Percentiles rank a stretch among this genome's conserved stretches.
These are phyloP conservation scores for Apaloderma vittatum DNA, from an alignment of 2,113 vertebrate species.

Conservation along the genomic window DNA sequence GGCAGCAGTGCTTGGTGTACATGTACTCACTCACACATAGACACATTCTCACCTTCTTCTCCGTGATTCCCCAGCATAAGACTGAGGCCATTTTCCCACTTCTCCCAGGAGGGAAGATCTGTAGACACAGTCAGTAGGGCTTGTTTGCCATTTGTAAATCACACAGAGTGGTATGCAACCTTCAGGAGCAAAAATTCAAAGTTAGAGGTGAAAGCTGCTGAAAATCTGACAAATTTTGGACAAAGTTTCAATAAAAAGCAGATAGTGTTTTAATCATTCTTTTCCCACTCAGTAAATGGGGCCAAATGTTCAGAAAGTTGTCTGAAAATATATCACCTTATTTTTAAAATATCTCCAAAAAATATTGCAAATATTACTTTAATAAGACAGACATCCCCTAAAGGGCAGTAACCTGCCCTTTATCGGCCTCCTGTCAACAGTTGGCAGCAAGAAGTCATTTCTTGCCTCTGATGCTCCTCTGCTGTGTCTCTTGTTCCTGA, in stretches of 20 bases:
- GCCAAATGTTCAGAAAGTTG: slow-evolving; percentile 17
- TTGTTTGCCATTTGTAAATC: not conserved
- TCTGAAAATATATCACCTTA: not conserved
- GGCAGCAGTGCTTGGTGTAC: not conserved
- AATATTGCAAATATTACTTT: not conserved
- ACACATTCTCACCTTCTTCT: not conserved
- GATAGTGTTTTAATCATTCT: slow-evolving; percentile 6
- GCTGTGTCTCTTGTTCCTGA: not conserved
- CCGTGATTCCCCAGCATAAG: not conserved
- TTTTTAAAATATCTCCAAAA: not conserved
- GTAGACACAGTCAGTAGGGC: not conserved
- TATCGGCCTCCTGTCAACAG: not conserved
- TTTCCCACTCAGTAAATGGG: not conserved
- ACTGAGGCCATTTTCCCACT: not conserved
- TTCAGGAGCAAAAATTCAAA: not conserved
- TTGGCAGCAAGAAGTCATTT: slow-evolving; percentile 1
- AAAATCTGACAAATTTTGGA: not conserved
- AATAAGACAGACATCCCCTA: not conserved
- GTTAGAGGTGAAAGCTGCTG: not conserved
- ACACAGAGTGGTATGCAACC: not conserved
- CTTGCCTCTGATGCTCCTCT: slow-evolving; percentile 12
- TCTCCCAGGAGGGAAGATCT: not conserved
- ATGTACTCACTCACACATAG: too few species aligned
- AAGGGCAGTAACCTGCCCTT: not conserved
- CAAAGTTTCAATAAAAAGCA: slow-evolving; percentile 25